A percentile compares a stretch with the other conserved stretches of the same genome.
Evolutionary conservation across 2,797 vertebrate genomes (phyloP).

Genomic region (Odontamblyopus lacepedii): DNA sequence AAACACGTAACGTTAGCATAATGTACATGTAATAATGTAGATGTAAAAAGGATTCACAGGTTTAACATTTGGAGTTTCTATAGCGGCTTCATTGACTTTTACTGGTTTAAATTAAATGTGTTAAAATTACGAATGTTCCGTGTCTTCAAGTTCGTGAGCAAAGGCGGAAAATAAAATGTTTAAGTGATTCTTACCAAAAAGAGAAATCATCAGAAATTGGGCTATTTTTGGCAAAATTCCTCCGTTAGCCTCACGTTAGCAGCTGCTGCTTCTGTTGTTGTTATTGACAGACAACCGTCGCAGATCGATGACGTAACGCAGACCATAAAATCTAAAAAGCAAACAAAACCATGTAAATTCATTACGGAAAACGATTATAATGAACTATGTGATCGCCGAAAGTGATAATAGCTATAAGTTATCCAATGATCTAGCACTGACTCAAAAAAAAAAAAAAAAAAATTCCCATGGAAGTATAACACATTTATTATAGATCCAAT

Average conservation of each 20-base stretch:
- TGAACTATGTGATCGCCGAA: too few relatives aligned
- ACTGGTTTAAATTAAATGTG: background rate
- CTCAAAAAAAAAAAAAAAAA: too few relatives aligned
- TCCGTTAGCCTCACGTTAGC: conserved; percentile 5
- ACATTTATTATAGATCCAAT: too few relatives aligned
- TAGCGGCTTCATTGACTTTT: background rate
- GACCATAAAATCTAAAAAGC: background rate
- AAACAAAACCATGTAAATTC: background rate
- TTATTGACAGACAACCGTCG: conserved; percentile 2
- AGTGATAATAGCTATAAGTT: too few relatives aligned
- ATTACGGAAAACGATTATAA: too few relatives aligned
- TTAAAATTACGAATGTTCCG: background rate
- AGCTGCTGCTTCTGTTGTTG: background rate
- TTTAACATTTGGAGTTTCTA: too few relatives aligned
- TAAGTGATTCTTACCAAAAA: background rate
- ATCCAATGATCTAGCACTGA: too few relatives aligned
- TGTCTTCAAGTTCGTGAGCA: background rate
- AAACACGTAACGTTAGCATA: background rate
- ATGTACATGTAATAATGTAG: background rate
- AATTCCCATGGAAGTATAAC: too few relatives aligned
- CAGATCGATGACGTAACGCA: background rate
- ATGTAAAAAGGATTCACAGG: background rate
- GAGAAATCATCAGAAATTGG: conserved; percentile 1
- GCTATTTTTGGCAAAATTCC: background rate
- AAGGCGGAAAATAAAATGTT: background rate